Base-by-base conservation (phyloP, 2,113 vertebrate species). In the Gambusia holbrooki region DNA sequence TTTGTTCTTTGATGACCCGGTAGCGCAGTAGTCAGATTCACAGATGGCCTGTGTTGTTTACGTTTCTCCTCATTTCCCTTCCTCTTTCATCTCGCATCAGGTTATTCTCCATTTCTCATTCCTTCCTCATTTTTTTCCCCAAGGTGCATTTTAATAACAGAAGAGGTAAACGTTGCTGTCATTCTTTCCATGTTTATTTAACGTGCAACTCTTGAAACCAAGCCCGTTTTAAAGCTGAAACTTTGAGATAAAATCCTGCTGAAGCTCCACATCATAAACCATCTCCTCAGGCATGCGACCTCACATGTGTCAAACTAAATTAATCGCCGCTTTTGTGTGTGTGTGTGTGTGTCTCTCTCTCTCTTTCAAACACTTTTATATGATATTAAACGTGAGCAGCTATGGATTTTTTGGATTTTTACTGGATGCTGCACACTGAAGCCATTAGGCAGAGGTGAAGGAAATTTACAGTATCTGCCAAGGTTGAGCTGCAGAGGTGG, bases 231-330 rank as follows among this genome's bases (percentile, higher is more conserved):
- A 73, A 35, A 83, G 63, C 60, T 66, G 28, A 48, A 78, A 33
- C 75, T 72, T 45, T 13, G 33, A 80, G 80, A 88, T 87, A 51
- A 63, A 71, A 76, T 85, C 79, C 83, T 4, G 0, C 42, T 28
- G 64, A 84, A 82, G 80, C 62, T 81, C 62, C 65, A 66, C 63
- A 79, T 78, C 78, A 82, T 76, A 73, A 82, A 71, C 32, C 5
- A 42, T 60, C 29, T 73, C 71, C 63, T 42, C 61, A 33, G 86
- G 79, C 69, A 76, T 14, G 15, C 60, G 71, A 78, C 70, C 71
- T 87, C 82, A 87, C 62, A 74, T 67, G 33, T 72, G 83, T 84
- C 79, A 81, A 65, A 69, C 61, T 70, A 77, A 84, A 90, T 86
- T 19, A 69, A 74, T 82, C 61, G 66, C 66, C 51, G 54, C 69